Evolutionary conservation across 2,888 invertebrate species (phyloP).

Genomic region (Zonitis immaculata): DNA sequence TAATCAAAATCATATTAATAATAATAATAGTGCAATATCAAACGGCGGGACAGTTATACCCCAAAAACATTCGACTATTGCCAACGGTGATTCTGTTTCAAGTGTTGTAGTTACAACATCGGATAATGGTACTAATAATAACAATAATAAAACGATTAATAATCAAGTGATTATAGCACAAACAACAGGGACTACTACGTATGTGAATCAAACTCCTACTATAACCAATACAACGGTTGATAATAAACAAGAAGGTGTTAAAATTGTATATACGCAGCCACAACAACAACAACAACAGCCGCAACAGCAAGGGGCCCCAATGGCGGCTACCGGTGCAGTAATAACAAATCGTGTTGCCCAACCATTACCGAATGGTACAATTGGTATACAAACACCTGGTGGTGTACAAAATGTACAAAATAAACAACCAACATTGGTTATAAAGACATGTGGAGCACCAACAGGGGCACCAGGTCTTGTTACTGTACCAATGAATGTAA

Average conservation of each 20-base stretch:
- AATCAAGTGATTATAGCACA: slow-evolving; percentile 39
- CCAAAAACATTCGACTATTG: slow-evolving; percentile 59
- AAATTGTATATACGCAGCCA: slow-evolving; percentile 46
- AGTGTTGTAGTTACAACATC: slow-evolving; percentile 42
- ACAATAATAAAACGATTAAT: slow-evolving; percentile 21
- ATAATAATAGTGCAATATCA: slow-evolving; percentile 60
- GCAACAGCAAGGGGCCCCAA: slow-evolving; percentile 46
- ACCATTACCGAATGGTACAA: slow-evolving; percentile 65
- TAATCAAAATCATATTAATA: too few species aligned
- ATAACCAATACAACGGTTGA: slow-evolving; percentile 29
- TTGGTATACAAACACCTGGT: slow-evolving; percentile 55
- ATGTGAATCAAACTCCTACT: slow-evolving; percentile 34
- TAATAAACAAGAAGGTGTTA: slow-evolving; percentile 37
- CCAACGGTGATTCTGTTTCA: slow-evolving; percentile 53
- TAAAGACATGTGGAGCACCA: slow-evolving; percentile 45
- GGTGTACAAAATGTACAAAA: slow-evolving; percentile 53
- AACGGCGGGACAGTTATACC: slow-evolving; percentile 63
- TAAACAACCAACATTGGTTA: slow-evolving; percentile 47
- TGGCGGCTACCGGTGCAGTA: slow-evolving; percentile 49
- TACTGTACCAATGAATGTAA: slow-evolving; percentile 61
- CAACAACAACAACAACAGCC: slow-evolving; percentile 45
- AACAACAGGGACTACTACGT: slow-evolving; percentile 36
- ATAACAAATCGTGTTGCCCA: slow-evolving; percentile 60
- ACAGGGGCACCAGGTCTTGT: slow-evolving; percentile 54
- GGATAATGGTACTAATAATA: not conserved